A percentile compares a stretch with the other conserved stretches of the same genome.
phyloP scores from a whole-genome alignment of 2,113 vertebrate genomes.

The Alligator sinensis region DNA sequence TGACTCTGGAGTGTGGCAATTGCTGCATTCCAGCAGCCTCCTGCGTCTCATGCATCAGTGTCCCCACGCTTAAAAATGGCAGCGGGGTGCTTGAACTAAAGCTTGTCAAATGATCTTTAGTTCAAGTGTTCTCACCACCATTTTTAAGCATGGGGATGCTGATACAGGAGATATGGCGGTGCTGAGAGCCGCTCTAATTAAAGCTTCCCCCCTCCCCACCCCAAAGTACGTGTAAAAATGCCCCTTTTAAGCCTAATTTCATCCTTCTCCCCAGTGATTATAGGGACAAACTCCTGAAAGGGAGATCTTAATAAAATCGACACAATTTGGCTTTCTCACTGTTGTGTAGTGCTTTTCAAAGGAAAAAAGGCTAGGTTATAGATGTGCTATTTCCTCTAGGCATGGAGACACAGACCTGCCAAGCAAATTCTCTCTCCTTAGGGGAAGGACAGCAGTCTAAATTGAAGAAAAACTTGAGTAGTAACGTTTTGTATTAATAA shows the following conservation, averaged over 20 bases:
- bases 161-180: too few species aligned
- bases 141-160: too few species aligned
- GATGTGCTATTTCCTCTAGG: not conserved
- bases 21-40: too few species aligned
- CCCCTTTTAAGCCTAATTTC: not conserved
- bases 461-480: not conserved
- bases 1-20: too few species aligned
- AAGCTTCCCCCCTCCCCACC: too few species aligned
- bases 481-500: too few species aligned
- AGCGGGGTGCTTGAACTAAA: too few species aligned
- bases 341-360: not conserved
- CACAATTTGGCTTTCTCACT: not conserved
- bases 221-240: not conserved
- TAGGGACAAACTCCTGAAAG: not conserved
- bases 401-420: not conserved
- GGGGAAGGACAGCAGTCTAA: not conserved
- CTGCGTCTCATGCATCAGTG: too few species aligned
- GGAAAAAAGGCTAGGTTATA: not conserved
- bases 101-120: too few species aligned
- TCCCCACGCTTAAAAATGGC: too few species aligned
- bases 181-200: too few species aligned
- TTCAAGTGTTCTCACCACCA: too few species aligned
- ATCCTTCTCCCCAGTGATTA: not conserved
- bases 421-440: not conserved
- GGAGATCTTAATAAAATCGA: not conserved